Percentiles rank a stretch among this genome's conserved stretches.
Conservation (phyloP, 2,113 vertebrate genomes). For the Camelus dromedarius region DNA sequence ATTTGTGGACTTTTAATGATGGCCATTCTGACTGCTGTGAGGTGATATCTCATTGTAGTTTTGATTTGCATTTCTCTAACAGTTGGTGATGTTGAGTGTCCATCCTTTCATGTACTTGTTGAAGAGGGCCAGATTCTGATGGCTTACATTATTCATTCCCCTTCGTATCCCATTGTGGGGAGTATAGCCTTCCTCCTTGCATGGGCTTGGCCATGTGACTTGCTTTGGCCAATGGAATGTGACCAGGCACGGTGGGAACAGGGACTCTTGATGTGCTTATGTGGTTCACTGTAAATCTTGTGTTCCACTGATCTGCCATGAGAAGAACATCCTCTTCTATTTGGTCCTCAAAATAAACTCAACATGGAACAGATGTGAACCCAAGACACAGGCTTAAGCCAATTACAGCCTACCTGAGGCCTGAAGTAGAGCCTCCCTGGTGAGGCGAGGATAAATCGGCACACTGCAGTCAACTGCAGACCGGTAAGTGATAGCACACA, state of each 20-base stretch:
- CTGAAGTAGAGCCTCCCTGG: background rate
- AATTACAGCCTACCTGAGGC: background rate
- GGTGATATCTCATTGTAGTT: too few species aligned
- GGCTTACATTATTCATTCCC: background rate
- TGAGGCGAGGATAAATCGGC: background rate
- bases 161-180: background rate
- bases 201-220: background rate
- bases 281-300: background rate
- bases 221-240: background rate
- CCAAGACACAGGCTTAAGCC: background rate
- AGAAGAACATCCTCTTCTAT: slow-evolving; percentile 20
- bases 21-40: too few species aligned
- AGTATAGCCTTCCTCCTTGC: background rate
- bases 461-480: background rate
- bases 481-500: background rate
- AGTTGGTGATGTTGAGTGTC: too few species aligned
- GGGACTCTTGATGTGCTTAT: background rate
- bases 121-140: background rate
- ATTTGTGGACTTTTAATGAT: too few species aligned
- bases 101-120: too few species aligned
- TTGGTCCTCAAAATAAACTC: background rate
- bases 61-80: too few species aligned
- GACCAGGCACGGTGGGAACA: background rate
- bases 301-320: background rate
- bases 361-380: background rate